Base-by-base conservation (phyloP, 2,113 vertebrate genomes). In the Orcinus orca region DNA sequence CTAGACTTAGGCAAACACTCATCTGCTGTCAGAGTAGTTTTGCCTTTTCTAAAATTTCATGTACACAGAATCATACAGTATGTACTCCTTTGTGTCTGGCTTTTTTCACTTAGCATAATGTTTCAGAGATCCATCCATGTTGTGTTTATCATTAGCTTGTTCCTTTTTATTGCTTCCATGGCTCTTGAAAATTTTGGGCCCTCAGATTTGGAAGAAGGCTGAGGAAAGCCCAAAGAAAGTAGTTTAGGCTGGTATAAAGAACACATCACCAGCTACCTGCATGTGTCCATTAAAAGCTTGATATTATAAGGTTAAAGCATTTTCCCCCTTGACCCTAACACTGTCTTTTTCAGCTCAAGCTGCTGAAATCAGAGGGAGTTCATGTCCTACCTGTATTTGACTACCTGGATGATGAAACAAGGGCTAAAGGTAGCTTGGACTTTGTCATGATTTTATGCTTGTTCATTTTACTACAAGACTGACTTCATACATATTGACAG, bases 21-120 rank as follows among this genome's bases (percentile, higher is more conserved):
- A 55, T 38, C n/a, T 68, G 77, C 47, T 17, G 6, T 50, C 60
- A 58, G 41, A 8, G 55, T 0, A 74, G 25, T 70, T 96, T 38
- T 58, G n/a, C 81, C 36, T 90, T 70, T 89, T 68, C 88, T 82
- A 96, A 68, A 96, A 76, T 85, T 81, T 81, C 70, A 83, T 44
- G 36, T 33, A 93, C 71, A 80, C 36, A 33, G 68, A 93, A 85
- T 80, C 55, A 63, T 3, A 58, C 0, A 79, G 47, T 84, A 65
- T 29, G 6, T 25, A 62, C 33, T 71, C 44, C 53, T 92, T 83
- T 90, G 55, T 73, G 31, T 41, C 68, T 93, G 26, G 47, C 62
- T 94, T 92, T 62, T 79, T 79, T 93, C n/a, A 88, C 31, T 82
- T 92, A 80, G 18, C 79, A 82, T 67, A 58, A 13, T 50, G 63